These are phyloP conservation scores for Rambutsinella grinnellia DNA, from an alignment of 2,888 invertebrate genomes.

Conservation along the genomic window DNA sequence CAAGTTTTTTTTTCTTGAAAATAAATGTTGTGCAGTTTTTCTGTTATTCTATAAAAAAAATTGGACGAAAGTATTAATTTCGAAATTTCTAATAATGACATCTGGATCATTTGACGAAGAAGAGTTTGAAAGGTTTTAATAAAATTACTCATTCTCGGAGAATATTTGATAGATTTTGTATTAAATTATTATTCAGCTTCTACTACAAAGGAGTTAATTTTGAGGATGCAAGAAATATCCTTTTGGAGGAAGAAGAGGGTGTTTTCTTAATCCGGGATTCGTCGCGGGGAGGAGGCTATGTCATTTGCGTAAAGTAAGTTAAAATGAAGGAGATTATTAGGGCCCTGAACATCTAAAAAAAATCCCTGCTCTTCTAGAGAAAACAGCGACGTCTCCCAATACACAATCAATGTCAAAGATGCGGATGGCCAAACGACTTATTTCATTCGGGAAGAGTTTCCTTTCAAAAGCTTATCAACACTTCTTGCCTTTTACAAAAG, in stretches of 20 bases:
- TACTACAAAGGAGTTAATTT: constrained; percentile 54
- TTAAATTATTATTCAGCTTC: no score
- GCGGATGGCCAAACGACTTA: constrained; percentile 33
- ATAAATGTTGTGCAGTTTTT: no score
- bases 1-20: no score
- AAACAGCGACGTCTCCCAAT: constrained; percentile 51
- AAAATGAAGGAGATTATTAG: background rate
- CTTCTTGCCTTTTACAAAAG: constrained; percentile 65
- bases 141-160: background rate
- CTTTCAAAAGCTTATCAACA: constrained; percentile 58
- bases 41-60: no score
- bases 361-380: constrained; percentile 59
- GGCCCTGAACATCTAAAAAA: no score
- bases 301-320: constrained; percentile 62
- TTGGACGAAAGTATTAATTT: no score
- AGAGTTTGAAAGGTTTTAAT: constrained; percentile 58
- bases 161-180: no score
- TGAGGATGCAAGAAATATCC: constrained; percentile 47
- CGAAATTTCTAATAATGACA: constrained; percentile 11
- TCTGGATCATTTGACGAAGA: constrained; percentile 56
- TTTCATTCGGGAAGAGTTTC: constrained; percentile 59
- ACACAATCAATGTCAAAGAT: constrained; percentile 34
- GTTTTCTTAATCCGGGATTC: constrained; percentile 61
- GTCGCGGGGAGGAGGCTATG: constrained; percentile 53
- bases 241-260: constrained; percentile 53